Evolutionary conservation across 2,888 invertebrate species (phyloP).

Genomic region (Nymphalis polychloros): DNA sequence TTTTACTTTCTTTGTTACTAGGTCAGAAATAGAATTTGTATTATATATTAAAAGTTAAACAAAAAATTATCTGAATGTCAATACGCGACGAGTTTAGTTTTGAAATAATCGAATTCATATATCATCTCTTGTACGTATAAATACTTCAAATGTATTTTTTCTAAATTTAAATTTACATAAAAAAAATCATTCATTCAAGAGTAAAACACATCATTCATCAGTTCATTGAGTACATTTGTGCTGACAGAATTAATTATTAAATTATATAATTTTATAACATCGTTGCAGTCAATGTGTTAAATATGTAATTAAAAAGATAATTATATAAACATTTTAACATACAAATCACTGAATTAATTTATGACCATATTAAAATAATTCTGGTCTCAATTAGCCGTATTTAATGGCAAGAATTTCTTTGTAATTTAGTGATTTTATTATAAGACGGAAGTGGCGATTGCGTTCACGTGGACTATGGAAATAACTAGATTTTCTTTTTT

Average conservation of each 20-base stretch:
- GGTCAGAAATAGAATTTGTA: no score
- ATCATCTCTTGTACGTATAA: background rate
- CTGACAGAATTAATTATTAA: background rate
- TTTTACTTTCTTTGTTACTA: no score
- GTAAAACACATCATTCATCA: background rate
- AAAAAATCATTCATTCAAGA: background rate
- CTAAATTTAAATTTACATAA: background rate
- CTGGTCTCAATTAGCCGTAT: slow-evolving; percentile 22
- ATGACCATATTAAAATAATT: slow-evolving; percentile 25
- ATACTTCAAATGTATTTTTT: background rate
- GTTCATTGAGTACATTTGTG: background rate
- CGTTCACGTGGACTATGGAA: background rate
- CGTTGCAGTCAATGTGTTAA: slow-evolving; percentile 8
- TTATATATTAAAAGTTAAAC: no score
- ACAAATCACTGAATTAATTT: slow-evolving; percentile 27
- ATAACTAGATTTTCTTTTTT: background rate
- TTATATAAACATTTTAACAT: slow-evolving; percentile 26
- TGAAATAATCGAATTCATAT: no score
- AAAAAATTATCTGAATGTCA: no score
- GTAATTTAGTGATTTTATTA: slow-evolving; percentile 15
- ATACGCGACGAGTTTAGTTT: no score
- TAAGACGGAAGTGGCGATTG: background rate
- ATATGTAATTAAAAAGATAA: slow-evolving; percentile 23
- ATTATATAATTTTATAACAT: background rate
- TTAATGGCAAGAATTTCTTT: slow-evolving; percentile 21